A percentile compares a stretch with the other conserved stretches of the same genome.
phyloP scores from a whole-genome alignment of 2,888 invertebrate genomes.

The Busseola fusca region DNA sequence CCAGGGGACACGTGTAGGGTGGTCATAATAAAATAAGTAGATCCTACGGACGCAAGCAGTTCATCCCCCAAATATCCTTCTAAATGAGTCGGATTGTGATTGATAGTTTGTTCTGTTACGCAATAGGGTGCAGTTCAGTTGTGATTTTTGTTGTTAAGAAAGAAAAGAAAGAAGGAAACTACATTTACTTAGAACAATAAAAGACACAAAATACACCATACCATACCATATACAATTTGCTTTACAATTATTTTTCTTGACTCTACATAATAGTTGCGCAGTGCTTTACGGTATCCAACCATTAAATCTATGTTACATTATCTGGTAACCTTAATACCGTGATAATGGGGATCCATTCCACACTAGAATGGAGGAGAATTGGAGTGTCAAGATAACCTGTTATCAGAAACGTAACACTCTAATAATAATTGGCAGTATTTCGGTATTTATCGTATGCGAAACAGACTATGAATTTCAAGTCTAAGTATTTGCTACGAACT shows the following conservation, averaged over 20 bases:
- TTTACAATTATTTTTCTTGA: too few species aligned
- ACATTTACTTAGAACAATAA: too few species aligned
- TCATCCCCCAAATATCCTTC: too few species aligned
- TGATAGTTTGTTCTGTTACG: too few species aligned
- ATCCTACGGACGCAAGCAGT: too few species aligned
- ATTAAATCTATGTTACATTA: constrained; percentile 36
- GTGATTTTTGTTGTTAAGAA: too few species aligned
- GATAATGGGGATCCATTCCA: constrained; percentile 29
- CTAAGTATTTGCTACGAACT: neutral
- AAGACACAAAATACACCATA: too few species aligned
- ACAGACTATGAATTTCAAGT: neutral
- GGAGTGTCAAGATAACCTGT: constrained; percentile 23
- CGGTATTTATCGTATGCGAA: neutral
- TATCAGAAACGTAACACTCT: constrained; percentile 22
- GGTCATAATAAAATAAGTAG: too few species aligned
- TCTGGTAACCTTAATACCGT: constrained; percentile 38
- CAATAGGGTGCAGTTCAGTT: neutral
- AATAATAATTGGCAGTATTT: neutral
- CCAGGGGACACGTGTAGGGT: too few species aligned
- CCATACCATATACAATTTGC: neutral
- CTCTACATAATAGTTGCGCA: neutral
- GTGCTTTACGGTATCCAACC: constrained; percentile 2
- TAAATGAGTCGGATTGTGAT: too few species aligned
- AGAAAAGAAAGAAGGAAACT: too few species aligned
- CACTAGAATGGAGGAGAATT: constrained; percentile 32